Evolutionary conservation across 1,140 invertebrate species (phyloP).

Genomic region (Bicyclus anynana): DNA sequence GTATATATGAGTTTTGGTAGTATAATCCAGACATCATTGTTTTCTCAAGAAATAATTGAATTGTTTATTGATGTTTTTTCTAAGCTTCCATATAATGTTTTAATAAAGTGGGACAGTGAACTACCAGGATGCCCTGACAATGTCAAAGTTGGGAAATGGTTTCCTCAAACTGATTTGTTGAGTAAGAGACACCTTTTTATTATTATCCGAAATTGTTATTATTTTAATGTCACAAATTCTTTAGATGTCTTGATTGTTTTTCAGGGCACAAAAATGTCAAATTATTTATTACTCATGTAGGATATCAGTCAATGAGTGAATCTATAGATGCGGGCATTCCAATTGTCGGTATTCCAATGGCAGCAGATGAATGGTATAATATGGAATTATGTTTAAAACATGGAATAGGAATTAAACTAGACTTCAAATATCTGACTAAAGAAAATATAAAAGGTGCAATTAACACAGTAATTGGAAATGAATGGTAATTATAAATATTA

Average conservation of each 20-base stretch:
- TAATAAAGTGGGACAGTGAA: not conserved
- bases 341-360: slow-evolving; percentile 7
- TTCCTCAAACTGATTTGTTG: not conserved
- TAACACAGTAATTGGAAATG: not conserved
- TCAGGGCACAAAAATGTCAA: slow-evolving; percentile 18
- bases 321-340: slow-evolving; percentile 20
- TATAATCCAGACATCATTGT: not conserved
- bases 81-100: not conserved
- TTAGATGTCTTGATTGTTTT: no score
- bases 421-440: not conserved
- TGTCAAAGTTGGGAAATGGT: not conserved
- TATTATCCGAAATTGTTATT: not conserved
- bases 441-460: not conserved
- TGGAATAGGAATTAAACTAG: not conserved
- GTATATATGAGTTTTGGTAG: not conserved
- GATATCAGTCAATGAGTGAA: slow-evolving; percentile 20
- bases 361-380: not conserved
- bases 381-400: not conserved
- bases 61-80: slow-evolving; percentile 8
- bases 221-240: slow-evolving; percentile 1
- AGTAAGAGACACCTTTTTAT: not conserved
- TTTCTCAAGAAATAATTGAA: not conserved
- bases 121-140: not conserved
- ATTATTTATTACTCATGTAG: slow-evolving; percentile 18
- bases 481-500: not conserved